phyloP scores from a whole-genome alignment of 2,113 vertebrate species.

The Proterorhinus semilunaris region DNA sequence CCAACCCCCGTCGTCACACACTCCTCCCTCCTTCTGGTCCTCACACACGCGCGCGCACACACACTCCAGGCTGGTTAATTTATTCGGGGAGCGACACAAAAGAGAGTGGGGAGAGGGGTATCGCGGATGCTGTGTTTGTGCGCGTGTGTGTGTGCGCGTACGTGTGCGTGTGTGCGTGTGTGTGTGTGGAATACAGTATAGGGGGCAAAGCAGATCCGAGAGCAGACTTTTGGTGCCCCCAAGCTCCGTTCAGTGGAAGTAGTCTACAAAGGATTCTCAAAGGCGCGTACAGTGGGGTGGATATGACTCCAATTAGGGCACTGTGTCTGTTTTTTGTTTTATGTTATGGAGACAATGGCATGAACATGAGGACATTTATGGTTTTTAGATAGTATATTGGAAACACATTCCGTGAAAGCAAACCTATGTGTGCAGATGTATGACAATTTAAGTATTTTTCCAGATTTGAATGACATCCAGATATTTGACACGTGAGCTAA shows the following conservation, averaged over 20 bases:
- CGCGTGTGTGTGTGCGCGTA: slow-evolving; percentile 37
- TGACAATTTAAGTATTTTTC: too few relatives aligned
- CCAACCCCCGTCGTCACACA: slow-evolving; percentile 55
- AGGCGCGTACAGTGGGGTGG: slow-evolving; percentile 16
- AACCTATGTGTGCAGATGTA: not conserved
- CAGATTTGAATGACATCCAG: too few relatives aligned
- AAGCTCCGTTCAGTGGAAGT: slow-evolving; percentile 75
- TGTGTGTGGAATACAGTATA: slow-evolving; percentile 33
- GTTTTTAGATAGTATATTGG: not conserved
- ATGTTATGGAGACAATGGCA: not conserved
- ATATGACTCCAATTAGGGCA: slow-evolving; percentile 21
- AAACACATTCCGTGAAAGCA: not conserved
- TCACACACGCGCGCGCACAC: slow-evolving; percentile 25
- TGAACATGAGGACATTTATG: not conserved
- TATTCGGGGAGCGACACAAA: slow-evolving; percentile 76
- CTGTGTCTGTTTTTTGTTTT: not conserved
- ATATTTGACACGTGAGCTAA: too few relatives aligned
- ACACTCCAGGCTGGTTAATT: slow-evolving; percentile 63
- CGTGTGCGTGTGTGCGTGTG: too few relatives aligned
- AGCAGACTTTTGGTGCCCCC: slow-evolving; percentile 79
- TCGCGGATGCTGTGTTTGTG: slow-evolving; percentile 23
- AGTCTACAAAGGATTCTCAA: slow-evolving; percentile 68
- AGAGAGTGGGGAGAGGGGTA: slow-evolving; percentile 33
- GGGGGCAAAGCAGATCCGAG: slow-evolving; percentile 37
- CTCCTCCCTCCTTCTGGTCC: slow-evolving; percentile 37